Evolutionary conservation across 2,888 invertebrate genomes (phyloP).

Genomic region (Empis stercorea): DNA sequence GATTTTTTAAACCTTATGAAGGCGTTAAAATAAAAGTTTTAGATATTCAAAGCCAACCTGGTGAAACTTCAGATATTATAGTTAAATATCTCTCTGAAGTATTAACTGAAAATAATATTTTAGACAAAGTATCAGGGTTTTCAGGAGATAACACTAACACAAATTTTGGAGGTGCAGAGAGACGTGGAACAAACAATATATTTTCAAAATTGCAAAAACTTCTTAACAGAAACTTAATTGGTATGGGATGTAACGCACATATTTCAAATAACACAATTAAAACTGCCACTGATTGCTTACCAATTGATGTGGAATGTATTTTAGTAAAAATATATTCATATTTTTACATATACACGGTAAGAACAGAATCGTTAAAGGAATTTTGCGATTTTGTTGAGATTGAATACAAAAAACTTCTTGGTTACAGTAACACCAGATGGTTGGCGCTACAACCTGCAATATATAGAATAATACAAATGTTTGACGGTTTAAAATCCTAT

Average conservation of each 20-base stretch:
- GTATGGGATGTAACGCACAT: neutral
- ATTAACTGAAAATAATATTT: slow-evolving; percentile 1
- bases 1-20: slow-evolving; percentile 4
- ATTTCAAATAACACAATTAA: neutral
- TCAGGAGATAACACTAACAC: neutral
- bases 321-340: slow-evolving; percentile 13
- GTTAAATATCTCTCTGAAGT: slow-evolving; percentile 1
- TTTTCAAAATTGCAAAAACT: too few species aligned
- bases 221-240: too few species aligned
- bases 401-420: slow-evolving; percentile 1
- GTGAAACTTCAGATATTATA: slow-evolving; percentile 1
- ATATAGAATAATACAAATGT: neutral
- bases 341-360: slow-evolving; percentile 13
- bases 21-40: slow-evolving; percentile 1
- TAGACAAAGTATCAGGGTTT: too few species aligned
- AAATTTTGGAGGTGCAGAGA: neutral
- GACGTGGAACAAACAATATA: too few species aligned
- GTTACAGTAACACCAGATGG: neutral
- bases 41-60: neutral
- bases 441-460: neutral
- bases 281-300: slow-evolving; percentile 12
- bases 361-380: slow-evolving; percentile 9
- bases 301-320: slow-evolving; percentile 11
- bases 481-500: neutral
- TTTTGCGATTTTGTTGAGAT: neutral